These are phyloP conservation scores for Leptoteleia sp. DNA, from an alignment of 1,140 invertebrate species.

Conservation along the genomic window DNA sequence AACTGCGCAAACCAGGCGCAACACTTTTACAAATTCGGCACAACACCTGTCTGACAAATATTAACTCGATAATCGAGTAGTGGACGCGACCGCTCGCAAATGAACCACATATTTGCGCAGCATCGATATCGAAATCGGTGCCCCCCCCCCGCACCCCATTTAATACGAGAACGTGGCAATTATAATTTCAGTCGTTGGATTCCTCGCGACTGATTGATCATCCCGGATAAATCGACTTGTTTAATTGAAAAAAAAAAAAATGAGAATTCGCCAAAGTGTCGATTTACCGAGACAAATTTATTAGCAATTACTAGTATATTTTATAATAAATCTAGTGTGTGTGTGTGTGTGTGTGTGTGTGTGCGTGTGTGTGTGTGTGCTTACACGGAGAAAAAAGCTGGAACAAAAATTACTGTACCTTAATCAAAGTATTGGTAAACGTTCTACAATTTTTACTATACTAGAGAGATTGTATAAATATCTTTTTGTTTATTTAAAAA, in stretches of 20 bases:
- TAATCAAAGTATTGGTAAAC: too few species aligned
- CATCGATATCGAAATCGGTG: slow-evolving; percentile 9
- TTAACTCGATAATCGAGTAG: slow-evolving; percentile 19
- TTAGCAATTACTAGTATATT: too few species aligned
- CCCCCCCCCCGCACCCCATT: slow-evolving; percentile 2
- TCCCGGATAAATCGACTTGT: slow-evolving; percentile 24
- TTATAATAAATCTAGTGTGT: too few species aligned
- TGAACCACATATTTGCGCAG: slow-evolving; percentile 9
- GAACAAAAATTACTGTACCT: too few species aligned
- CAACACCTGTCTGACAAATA: slow-evolving; percentile 5
- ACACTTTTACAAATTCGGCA: slow-evolving; percentile 2
- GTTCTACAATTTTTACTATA: too few species aligned
- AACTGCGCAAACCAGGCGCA: background rate
- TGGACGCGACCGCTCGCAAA: slow-evolving; percentile 6
- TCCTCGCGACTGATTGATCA: slow-evolving; percentile 21
- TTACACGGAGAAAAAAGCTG: too few species aligned
- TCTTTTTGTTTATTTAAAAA: too few species aligned
- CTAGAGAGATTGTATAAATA: too few species aligned
- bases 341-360: too few species aligned
- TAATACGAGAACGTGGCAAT: slow-evolving; percentile 4
- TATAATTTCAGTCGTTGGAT: slow-evolving; percentile 20
- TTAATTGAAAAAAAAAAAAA: slow-evolving; percentile 26
- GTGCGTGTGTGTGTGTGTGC: too few species aligned
- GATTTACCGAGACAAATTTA: too few species aligned
- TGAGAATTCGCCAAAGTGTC: background rate